phyloP scores from a whole-genome alignment of 2,797 vertebrate genomes.

The Clarias platycephalus region DNA sequence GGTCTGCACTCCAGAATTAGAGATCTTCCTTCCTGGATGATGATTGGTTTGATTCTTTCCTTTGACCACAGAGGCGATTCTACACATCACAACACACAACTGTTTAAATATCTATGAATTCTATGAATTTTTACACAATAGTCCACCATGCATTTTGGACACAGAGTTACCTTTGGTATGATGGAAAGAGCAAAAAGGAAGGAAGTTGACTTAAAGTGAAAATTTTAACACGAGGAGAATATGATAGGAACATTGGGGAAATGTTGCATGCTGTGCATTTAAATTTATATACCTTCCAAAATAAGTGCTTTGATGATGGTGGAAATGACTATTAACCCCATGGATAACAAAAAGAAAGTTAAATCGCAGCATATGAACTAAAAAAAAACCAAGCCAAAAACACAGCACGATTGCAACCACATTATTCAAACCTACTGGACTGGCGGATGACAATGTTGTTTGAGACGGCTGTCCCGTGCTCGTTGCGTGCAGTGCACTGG shows the following conservation, averaged over 20 bases:
- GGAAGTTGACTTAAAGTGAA: not conserved
- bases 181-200: constrained; percentile 35
- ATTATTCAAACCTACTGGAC: constrained; percentile 80
- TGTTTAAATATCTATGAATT: not conserved
- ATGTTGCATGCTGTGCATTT: constrained; percentile 52
- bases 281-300: constrained; percentile 66
- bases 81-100: constrained; percentile 55
- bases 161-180: not conserved
- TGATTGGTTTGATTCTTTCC: constrained; percentile 85
- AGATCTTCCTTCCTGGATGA: constrained; percentile 82
- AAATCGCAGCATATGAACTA: not conserved
- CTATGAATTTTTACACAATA: not conserved
- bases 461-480: constrained; percentile 89
- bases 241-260: constrained; percentile 36
- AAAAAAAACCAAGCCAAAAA: not conserved
- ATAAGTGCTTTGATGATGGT: constrained; percentile 64
- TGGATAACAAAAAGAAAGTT: constrained; percentile 24
- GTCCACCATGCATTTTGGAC: not conserved
- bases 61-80: constrained; percentile 98
- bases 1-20: constrained; percentile 88
- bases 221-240: constrained; percentile 52
- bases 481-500: constrained; percentile 92
- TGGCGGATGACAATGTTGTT: constrained; percentile 88
- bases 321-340: constrained; percentile 62
- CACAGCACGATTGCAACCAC: not conserved